Evolutionary conservation across 2,888 invertebrate species (phyloP).

Genomic region (Macrosoma leucophasiata): DNA sequence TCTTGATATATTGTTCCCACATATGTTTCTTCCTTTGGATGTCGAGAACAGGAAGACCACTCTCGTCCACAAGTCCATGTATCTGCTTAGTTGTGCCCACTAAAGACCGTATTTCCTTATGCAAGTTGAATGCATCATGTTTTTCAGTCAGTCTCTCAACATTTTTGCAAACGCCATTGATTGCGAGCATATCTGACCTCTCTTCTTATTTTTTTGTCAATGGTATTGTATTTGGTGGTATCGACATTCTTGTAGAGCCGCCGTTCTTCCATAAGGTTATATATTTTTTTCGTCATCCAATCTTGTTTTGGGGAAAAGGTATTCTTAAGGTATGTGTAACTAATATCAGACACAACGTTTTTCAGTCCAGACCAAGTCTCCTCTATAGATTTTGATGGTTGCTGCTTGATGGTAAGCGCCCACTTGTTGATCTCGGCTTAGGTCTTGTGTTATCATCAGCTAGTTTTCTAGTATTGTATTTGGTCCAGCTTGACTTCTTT

Average conservation of each 20-base stretch:
- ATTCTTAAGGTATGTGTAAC: no score
- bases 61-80: neutral
- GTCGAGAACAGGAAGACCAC: neutral
- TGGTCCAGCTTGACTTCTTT: no score
- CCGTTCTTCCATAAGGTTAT: conserved; percentile 10
- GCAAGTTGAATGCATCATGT: conserved; percentile 12
- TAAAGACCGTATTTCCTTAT: conserved; percentile 12
- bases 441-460: no score
- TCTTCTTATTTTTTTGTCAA: conserved; percentile 4
- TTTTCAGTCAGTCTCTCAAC: conserved; percentile 6
- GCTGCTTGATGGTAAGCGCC: no score
- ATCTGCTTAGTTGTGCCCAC: neutral
- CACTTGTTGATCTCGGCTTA: no score
- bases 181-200: conserved; percentile 7
- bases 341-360: no score
- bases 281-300: conserved; percentile 13
- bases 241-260: conserved; percentile 5
- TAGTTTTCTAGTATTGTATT: no score
- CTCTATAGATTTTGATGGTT: no score
- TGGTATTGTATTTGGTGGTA: neutral
- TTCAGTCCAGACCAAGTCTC: no score
- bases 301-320: conserved; percentile 8
- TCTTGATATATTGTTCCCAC: conserved; percentile 11
- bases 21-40: conserved; percentile 1
- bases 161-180: conserved; percentile 2